Evolutionary conservation across 2,797 vertebrate genomes (phyloP).

Genomic region (Melanotaenia pygmaea): DNA sequence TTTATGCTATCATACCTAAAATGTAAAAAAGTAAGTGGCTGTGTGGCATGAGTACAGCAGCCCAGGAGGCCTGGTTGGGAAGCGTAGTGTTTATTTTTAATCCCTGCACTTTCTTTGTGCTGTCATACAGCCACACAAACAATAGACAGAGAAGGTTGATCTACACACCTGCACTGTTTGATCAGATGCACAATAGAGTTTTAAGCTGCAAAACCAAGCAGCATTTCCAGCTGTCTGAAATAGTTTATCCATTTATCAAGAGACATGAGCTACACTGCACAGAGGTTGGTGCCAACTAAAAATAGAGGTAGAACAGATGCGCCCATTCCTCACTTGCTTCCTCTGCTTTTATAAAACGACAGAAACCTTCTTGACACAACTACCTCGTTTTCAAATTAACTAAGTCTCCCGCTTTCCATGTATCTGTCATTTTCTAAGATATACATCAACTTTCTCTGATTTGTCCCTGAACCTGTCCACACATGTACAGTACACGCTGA

Average conservation of each 20-base stretch:
- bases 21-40: background rate
- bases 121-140: conserved; percentile 14
- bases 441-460: background rate
- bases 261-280: background rate
- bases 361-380: background rate
- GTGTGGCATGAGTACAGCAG: background rate
- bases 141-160: conserved; percentile 2
- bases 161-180: conserved; percentile 2
- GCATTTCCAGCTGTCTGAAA: background rate
- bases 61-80: background rate
- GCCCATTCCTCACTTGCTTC: background rate
- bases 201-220: background rate
- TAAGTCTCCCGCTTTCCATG: background rate
- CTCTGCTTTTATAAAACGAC: background rate
- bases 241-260: background rate
- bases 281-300: background rate
- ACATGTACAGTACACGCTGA: conserved; percentile 7
- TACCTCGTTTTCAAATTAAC: background rate
- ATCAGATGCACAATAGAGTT: background rate
- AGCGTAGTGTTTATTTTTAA: background rate
- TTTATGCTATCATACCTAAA: background rate
- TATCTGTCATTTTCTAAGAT: background rate
- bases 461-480: background rate
- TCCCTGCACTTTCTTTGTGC: conserved; percentile 8
- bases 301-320: background rate